phyloP scores from a whole-genome alignment of 2,113 vertebrate species.

The Tyto alba region DNA sequence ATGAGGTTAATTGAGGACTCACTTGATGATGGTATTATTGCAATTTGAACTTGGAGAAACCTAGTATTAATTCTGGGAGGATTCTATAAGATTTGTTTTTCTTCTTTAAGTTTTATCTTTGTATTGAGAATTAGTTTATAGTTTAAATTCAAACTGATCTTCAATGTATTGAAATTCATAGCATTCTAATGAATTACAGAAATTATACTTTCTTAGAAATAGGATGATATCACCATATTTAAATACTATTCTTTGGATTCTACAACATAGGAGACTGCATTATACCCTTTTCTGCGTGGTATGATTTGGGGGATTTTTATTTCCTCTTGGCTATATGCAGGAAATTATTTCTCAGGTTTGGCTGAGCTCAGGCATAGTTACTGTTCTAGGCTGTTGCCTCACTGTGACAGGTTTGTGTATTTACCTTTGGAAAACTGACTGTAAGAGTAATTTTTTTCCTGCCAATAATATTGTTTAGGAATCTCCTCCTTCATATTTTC shows the following conservation, averaged over 20 bases:
- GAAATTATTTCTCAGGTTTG: background rate
- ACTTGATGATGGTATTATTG: conserved; percentile 22
- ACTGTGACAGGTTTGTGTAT: background rate
- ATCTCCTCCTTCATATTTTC: background rate
- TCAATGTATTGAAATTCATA: background rate
- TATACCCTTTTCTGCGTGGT: background rate
- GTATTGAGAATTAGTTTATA: background rate
- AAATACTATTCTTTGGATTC: background rate
- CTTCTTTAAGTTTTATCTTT: conserved; percentile 1
- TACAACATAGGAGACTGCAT: background rate
- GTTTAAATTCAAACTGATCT: conserved; percentile 8
- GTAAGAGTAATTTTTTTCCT: background rate
- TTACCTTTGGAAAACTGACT: background rate
- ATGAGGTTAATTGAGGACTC: conserved; percentile 51
- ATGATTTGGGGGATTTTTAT: background rate
- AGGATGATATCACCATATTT: background rate
- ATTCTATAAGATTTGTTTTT: conserved; percentile 7
- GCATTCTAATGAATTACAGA: background rate
- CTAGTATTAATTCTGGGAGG: conserved; percentile 7
- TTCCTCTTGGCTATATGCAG: background rate
- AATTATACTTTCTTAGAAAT: background rate
- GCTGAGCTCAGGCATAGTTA: background rate
- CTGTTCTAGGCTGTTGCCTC: background rate
- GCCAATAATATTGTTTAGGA: background rate
- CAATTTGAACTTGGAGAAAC: conserved; percentile 29